Evolutionary conservation across 2,113 vertebrate genomes (phyloP).

Genomic region (Stictonetta naevosa): DNA sequence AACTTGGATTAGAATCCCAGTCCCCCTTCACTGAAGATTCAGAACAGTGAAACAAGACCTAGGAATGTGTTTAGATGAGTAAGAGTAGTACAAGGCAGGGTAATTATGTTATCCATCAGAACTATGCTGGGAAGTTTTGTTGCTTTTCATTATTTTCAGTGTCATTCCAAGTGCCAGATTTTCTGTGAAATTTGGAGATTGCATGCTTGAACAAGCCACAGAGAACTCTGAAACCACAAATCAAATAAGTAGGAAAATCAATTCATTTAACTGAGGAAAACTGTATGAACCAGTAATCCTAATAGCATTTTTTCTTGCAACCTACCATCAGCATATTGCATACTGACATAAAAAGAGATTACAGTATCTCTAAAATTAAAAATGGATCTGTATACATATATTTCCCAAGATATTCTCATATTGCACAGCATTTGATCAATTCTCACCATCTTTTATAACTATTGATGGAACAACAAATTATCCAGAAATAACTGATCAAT

Average conservation of each 20-base stretch:
- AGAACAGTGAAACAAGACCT: not conserved
- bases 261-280: slow-evolving; percentile 69
- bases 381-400: slow-evolving; percentile 69
- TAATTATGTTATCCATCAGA: slow-evolving; percentile 4
- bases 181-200: slow-evolving; percentile 55
- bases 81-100: not conserved
- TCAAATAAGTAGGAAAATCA: slow-evolving; percentile 72
- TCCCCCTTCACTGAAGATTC: not conserved
- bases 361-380: slow-evolving; percentile 75
- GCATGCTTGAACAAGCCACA: slow-evolving; percentile 40
- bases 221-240: slow-evolving; percentile 51
- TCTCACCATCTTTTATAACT: slow-evolving; percentile 63
- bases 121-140: not conserved
- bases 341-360: slow-evolving; percentile 75
- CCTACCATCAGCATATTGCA: slow-evolving; percentile 50
- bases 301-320: slow-evolving; percentile 52
- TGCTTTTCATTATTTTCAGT: slow-evolving; percentile 13
- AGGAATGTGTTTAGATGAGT: not conserved
- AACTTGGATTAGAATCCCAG: not conserved
- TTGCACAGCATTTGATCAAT: slow-evolving; percentile 66
- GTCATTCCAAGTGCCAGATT: slow-evolving; percentile 14
- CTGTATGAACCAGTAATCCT: slow-evolving; percentile 63
- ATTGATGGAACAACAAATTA: slow-evolving; percentile 74
- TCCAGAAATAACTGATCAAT: slow-evolving; percentile 70
- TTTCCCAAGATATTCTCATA: slow-evolving; percentile 67